Evolutionary conservation across 2,888 invertebrate species (phyloP), one percentile per base, ranked within the genome.

Genomic region (Elegia similella): DNA sequence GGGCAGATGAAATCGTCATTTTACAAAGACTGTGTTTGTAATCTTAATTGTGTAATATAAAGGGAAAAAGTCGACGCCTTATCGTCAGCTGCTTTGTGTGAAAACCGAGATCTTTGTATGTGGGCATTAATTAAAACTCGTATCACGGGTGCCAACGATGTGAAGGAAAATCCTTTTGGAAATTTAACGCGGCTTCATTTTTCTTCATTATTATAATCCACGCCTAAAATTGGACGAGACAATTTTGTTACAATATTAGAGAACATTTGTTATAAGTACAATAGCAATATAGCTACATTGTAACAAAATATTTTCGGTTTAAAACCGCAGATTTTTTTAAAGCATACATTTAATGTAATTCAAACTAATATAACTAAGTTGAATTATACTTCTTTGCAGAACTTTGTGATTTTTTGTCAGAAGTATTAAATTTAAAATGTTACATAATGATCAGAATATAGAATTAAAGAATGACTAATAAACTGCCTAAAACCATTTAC

Each of bases 51-150:
- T 43, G 42, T 12, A 16, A 54, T 15, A 43, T 42, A 43, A 43
- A 54, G 43, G 53, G 53, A 30, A 15, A 46, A 52, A 17, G 42
- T 52, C 42, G 13, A 53, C 53, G 42, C 54, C 30, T 54, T 54
- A 54, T 54, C 54, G 32, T 23, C 8, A 7, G n/a, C 16, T 30
- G 50, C 32, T 44, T 43, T 44, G 53, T 54, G 13, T 43, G 53
- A 32, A 32, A 43, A 12, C 30, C 12, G 30, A 43, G 15, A 34
- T 46, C 15, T 32, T 7, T 12, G 13, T 5, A n/a, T 7, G 30
- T 23, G 17, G n/a, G 6, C 42, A 23, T 38, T 53, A 53, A 53
- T 53, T 53, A 53, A 53, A 53, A 53, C 34, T 15, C 34, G 10
- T 50, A 34, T 34, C 50, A 16, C 32, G 10, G 50, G 16, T 38